Percentiles rank a stretch among this genome's conserved stretches.
These are phyloP conservation scores for Telenomus remus DNA, from an alignment of 1,140 invertebrate genomes.

Conservation along the genomic window DNA sequence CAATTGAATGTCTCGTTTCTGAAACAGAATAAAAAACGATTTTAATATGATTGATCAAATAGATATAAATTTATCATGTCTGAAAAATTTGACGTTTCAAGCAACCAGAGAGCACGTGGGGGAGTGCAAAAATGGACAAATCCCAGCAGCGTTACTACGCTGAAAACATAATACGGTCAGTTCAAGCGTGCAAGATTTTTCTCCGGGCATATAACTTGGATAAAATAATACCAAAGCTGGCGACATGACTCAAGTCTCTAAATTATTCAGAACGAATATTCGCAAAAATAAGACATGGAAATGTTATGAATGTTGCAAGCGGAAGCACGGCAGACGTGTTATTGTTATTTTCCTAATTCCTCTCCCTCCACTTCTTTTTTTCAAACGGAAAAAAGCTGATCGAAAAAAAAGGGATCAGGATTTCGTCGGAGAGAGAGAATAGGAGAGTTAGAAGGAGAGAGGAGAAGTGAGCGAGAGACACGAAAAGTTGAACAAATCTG, in stretches of 20 bases:
- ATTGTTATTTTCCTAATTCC: constrained; percentile 9
- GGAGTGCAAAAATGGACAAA: not conserved
- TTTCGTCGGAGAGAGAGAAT: not conserved
- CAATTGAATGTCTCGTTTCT: not conserved
- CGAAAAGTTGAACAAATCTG: constrained; percentile 40
- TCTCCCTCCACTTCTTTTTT: not conserved
- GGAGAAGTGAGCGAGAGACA: constrained; percentile 26
- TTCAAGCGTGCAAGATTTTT: constrained; percentile 12
- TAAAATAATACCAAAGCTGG: constrained; percentile 12
- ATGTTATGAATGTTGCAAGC: constrained; percentile 29
- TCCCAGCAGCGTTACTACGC: not conserved
- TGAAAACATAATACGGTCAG: constrained; percentile 1
- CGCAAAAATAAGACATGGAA: constrained; percentile 33
- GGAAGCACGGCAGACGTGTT: constrained; percentile 17
- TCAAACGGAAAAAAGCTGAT: not conserved
- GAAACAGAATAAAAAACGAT: not conserved
- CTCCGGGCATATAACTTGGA: constrained; percentile 11
- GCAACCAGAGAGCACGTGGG: not conserved
- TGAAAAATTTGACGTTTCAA: not conserved
- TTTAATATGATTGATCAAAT: not conserved
- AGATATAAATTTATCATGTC: not conserved
- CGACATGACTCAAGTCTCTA: constrained; percentile 17
- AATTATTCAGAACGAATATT: constrained; percentile 40
- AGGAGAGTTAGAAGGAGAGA: constrained; percentile 1
- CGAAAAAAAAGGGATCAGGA: too few relatives aligned